phyloP scores from a whole-genome alignment of 1,140 invertebrate species.

The Drosophila auraria region DNA sequence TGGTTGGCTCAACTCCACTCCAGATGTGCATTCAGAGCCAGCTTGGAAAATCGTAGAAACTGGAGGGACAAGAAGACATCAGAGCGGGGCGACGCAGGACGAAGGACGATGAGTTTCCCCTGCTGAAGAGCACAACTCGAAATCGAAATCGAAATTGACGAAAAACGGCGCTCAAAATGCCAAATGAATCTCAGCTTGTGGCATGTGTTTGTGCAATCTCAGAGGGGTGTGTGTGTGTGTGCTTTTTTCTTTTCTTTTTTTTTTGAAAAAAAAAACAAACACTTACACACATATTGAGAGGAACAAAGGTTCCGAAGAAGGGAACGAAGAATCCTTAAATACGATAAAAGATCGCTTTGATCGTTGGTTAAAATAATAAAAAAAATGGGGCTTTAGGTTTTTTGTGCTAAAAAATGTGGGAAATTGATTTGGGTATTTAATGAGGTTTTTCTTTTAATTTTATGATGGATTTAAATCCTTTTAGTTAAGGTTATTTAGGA shows the following conservation, averaged over 20 bases:
- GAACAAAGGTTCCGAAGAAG: background rate
- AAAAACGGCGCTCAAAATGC: conserved; percentile 56
- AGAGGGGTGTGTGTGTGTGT: background rate
- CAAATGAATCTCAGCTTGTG: conserved; percentile 56
- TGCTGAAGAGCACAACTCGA: conserved; percentile 31
- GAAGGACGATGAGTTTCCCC: conserved; percentile 16
- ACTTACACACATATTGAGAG: background rate
- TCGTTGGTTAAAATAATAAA: background rate
- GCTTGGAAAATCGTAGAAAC: background rate
- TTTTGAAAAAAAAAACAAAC: background rate
- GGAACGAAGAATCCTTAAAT: background rate
- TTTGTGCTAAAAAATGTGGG: background rate
- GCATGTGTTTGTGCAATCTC: conserved; percentile 22
- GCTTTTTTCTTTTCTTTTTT: no score
- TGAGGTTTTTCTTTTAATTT: background rate
- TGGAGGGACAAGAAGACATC: background rate
- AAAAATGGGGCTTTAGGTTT: background rate
- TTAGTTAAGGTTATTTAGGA: background rate
- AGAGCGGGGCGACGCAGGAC: background rate
- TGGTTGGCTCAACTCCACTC: conserved; percentile 23
- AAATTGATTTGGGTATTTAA: background rate
- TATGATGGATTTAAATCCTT: no score
- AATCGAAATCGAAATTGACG: conserved; percentile 53
- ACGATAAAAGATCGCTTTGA: background rate
- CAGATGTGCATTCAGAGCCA: conserved; percentile 35